phyloP scores from a whole-genome alignment of 2,797 vertebrate genomes.

The Cheirogaleus major region DNA sequence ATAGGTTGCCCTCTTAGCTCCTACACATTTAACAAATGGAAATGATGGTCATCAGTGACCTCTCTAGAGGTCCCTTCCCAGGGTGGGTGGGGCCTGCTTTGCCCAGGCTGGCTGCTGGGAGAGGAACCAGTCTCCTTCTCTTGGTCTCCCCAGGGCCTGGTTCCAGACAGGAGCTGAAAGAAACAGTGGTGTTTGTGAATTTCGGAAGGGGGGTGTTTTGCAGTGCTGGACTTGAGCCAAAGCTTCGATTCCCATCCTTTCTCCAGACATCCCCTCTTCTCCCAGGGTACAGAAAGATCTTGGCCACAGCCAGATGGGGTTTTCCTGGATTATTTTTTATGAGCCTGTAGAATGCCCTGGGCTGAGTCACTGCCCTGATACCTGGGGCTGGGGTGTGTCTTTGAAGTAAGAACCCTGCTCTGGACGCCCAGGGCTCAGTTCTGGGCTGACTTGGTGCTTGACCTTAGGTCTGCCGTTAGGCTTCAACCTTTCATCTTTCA shows the following conservation, averaged over 20 bases:
- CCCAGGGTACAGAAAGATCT: not conserved
- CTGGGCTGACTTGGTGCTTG: not conserved
- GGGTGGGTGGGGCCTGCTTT: not conserved
- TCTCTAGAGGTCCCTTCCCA: not conserved
- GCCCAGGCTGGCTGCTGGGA: not conserved
- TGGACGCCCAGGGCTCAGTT: not conserved
- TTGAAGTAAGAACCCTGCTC: not conserved
- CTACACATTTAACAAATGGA: conserved; percentile 18
- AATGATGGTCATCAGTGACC: not conserved
- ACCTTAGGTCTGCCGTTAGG: not conserved
- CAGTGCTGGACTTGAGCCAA: not conserved
- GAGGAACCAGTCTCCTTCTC: not conserved
- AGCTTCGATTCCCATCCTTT: not conserved
- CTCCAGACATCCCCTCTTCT: not conserved
- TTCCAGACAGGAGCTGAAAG: not conserved
- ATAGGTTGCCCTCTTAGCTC: conserved; percentile 55
- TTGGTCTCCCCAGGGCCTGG: not conserved
- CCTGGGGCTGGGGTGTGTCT: not conserved
- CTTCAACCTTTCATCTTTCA: not conserved
- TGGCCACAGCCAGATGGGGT: not conserved
- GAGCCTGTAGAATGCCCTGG: not conserved
- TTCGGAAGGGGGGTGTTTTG: not conserved
- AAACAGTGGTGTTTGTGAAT: not conserved
- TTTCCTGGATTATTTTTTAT: not conserved
- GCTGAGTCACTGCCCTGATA: conserved; percentile 23